phyloP scores from a whole-genome alignment of 2,888 invertebrate species.

The Gibbula magus region DNA sequence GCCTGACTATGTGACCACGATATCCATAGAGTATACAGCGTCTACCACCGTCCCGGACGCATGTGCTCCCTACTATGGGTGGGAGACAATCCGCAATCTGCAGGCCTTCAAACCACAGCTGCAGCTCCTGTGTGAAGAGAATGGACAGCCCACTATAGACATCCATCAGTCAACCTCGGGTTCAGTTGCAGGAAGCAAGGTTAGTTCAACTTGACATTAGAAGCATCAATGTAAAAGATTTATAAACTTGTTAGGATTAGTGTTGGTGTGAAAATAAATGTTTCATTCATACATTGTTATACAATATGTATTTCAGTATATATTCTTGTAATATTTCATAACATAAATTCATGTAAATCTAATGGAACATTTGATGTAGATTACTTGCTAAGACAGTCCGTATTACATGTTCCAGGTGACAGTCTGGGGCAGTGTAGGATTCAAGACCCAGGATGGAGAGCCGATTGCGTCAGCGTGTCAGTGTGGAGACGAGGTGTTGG shows the following conservation, averaged over 20 bases:
- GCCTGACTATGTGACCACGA: conserved; percentile 17
- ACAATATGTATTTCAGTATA: too few relatives aligned
- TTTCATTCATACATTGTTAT: too few relatives aligned
- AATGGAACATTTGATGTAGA: too few relatives aligned
- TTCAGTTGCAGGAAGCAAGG: neutral
- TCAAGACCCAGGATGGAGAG: neutral
- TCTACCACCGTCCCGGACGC: neutral
- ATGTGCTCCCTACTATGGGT: conserved; percentile 29
- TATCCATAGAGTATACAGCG: conserved; percentile 7
- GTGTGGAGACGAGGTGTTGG: conserved; percentile 24
- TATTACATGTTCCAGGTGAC: neutral
- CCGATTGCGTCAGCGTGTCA: conserved; percentile 19
- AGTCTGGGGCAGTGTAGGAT: conserved; percentile 1
- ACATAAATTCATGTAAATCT: too few relatives aligned
- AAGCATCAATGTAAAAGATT: too few relatives aligned
- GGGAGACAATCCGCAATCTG: conserved; percentile 1
- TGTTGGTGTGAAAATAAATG: too few relatives aligned
- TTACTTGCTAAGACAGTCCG: too few relatives aligned
- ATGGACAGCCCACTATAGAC: conserved; percentile 3
- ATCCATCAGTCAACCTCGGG: neutral
- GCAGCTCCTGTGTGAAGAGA: neutral
- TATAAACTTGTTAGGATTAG: too few relatives aligned
- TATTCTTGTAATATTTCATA: too few relatives aligned
- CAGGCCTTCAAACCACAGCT: conserved; percentile 20
- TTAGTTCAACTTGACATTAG: too few relatives aligned